Base-by-base conservation (phyloP, 2,113 vertebrate genomes). In the Platysteira castanea region DNA sequence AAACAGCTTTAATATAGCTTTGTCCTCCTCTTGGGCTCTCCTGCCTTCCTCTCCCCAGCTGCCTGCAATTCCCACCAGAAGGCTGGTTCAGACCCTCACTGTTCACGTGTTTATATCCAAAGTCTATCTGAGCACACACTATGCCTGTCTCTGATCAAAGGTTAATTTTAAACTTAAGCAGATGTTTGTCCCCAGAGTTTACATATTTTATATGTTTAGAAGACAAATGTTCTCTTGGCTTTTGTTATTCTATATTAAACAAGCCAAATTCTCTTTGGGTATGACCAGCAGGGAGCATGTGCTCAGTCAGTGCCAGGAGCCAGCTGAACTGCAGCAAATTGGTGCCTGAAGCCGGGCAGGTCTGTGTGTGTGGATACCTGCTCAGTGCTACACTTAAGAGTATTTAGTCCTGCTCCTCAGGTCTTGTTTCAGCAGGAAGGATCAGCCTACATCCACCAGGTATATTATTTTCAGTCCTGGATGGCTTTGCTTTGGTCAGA, bases 161-260 rank as follows among this genome's bases (percentile, higher is more conserved):
- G 46, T 81, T 89, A 84, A 89, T 91, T 89, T 95, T 84, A 91
- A 87, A 42, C 63, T 53, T 73, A 47, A 74, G 39, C 69, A 93
- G 54, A 61, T 67, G 60, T 84, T 89, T 93, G 35, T 56, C 41
- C 14, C 26, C 8, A 39, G 5, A 13, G 21, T 82, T 95, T 69
- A 41, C 60, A 56, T 13, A 49, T 15, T n/a, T 74, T 39, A 26
- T 81, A 28, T 84, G 65, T 81, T 74, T 65, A 84, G 85, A 81
- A 65, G 68, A 77, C 42, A 74, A 80, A 52, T 44, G 53, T 56
- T 79, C 49, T 86, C 61, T 68, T 68, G 68, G 22, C 41, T 50
- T 89, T 82, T 89, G 60, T 63, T 87, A 28, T 28, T 94, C 65
- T 67, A 6, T 21, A n/a, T 67, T 74, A 87, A 87, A 49, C 44